Conservation (phyloP, 30 jellyfish, hydroid and myxozoan species). For the Turritopsis dohrnii region DNA sequence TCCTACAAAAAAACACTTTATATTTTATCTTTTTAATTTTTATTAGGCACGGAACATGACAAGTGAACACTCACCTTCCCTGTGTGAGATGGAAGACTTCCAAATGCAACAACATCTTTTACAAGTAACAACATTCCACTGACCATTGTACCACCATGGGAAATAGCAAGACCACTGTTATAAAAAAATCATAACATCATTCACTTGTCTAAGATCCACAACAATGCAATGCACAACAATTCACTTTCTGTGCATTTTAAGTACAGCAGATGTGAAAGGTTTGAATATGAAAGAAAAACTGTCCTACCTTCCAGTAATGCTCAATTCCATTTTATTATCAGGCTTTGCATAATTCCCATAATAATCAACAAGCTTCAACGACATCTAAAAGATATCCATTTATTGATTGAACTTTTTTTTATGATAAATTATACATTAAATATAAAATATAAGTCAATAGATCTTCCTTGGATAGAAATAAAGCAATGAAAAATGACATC, state of each 20-base stretch:
- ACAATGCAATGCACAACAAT: too few species aligned
- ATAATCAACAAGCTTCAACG: constrained; percentile 38
- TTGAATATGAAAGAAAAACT: neutral
- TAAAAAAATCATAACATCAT: too few species aligned
- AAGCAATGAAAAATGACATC: too few species aligned
- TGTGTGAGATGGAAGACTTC: constrained; percentile 26
- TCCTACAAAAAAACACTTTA: constrained; percentile 26
- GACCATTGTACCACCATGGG: constrained; percentile 25
- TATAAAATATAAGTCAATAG: too few species aligned
- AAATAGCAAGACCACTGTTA: constrained; percentile 29
- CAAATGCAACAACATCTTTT: constrained; percentile 49
- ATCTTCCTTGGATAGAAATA: too few species aligned
- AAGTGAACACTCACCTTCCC: constrained; percentile 38
- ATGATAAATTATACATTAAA: too few species aligned
- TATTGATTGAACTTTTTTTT: too few species aligned
- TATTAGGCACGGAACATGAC: neutral
- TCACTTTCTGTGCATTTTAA: too few species aligned
- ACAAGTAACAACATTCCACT: constrained; percentile 30
- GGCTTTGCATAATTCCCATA: constrained; percentile 43
- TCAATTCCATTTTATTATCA: neutral
- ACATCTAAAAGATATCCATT: constrained; percentile 28
- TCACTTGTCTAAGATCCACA: too few species aligned
- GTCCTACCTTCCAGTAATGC: constrained; percentile 32
- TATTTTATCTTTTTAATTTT: neutral
- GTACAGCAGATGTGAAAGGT: too few species aligned